These are phyloP conservation scores for Discoglossus pictus DNA, from an alignment of 2,797 vertebrate species.

Conservation along the genomic window DNA sequence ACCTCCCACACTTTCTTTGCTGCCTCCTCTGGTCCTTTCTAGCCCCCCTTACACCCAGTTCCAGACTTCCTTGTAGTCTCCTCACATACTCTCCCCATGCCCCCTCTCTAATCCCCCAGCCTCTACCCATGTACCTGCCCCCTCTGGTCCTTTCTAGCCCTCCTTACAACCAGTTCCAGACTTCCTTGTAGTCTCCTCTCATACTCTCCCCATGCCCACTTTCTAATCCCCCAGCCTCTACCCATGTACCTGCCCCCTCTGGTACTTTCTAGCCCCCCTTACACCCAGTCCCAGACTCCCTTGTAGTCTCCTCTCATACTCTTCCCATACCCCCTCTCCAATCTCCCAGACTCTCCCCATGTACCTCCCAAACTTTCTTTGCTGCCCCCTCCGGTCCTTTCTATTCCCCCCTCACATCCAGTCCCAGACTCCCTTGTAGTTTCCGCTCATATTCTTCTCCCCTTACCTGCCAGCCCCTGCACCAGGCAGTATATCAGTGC, in stretches of 20 bases:
- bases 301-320: background rate
- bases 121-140: background rate
- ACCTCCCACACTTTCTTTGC: background rate
- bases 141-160: background rate
- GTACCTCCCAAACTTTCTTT: background rate
- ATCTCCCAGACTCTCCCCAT: background rate
- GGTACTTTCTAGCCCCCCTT: background rate
- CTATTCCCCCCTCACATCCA: background rate
- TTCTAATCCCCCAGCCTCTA: background rate
- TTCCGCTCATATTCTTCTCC: too few species aligned
- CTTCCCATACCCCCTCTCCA: background rate
- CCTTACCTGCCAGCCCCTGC: slow-evolving; percentile 10
- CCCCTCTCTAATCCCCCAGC: too few species aligned
- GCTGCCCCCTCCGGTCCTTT: background rate
- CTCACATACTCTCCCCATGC: background rate
- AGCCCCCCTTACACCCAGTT: background rate
- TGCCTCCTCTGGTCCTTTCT: background rate
- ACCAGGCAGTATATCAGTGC: slow-evolving; percentile 1
- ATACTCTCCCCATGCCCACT: background rate
- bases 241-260: background rate
- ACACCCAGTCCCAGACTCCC: background rate
- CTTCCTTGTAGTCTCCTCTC: background rate
- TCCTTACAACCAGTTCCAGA: background rate
- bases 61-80: too few species aligned
- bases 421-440: too few species aligned